Percentiles rank a stretch among this genome's conserved stretches.
Conservation (phyloP, 2,888 invertebrate species). For the Microctonus hyperodae region DNA sequence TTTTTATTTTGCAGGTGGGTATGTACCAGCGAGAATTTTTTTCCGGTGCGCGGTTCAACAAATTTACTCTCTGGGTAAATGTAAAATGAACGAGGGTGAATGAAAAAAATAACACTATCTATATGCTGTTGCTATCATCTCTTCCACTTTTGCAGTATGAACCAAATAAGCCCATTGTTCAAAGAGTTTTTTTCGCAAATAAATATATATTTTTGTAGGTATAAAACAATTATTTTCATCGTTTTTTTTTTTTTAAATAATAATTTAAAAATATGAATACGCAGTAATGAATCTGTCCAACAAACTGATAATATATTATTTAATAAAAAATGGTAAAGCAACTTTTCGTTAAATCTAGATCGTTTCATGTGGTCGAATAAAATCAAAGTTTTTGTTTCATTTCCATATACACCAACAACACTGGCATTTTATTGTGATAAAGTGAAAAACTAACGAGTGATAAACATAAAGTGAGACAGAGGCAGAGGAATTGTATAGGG, state of each 20-base stretch:
- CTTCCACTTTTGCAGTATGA: not conserved
- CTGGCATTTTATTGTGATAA: not conserved
- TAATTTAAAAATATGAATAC: too few species aligned
- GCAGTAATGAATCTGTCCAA: too few species aligned
- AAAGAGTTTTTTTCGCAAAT: too few species aligned
- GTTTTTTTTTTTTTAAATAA: not conserved
- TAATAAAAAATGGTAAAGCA: too few species aligned
- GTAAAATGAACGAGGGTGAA: slow-evolving; percentile 8
- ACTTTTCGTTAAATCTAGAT: not conserved
- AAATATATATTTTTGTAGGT: not conserved
- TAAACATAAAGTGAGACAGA: not conserved
- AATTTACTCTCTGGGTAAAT: slow-evolving; percentile 18
- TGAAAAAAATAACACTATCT: slow-evolving; percentile 5
- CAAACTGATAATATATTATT: too few species aligned
- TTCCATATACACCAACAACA: not conserved
- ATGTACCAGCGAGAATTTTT: slow-evolving; percentile 18
- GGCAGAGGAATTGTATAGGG: too few species aligned
- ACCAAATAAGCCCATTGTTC: slow-evolving; percentile 5
- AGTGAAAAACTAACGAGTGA: not conserved
- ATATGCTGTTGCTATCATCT: not conserved
- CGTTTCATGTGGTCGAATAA: not conserved
- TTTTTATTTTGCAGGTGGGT: slow-evolving; percentile 5
- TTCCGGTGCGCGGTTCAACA: slow-evolving; percentile 14
- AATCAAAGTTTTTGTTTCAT: not conserved
- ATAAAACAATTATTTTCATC: not conserved